Conservation (phyloP, 2,888 invertebrate species). For the Habrosyne pyritoides region DNA sequence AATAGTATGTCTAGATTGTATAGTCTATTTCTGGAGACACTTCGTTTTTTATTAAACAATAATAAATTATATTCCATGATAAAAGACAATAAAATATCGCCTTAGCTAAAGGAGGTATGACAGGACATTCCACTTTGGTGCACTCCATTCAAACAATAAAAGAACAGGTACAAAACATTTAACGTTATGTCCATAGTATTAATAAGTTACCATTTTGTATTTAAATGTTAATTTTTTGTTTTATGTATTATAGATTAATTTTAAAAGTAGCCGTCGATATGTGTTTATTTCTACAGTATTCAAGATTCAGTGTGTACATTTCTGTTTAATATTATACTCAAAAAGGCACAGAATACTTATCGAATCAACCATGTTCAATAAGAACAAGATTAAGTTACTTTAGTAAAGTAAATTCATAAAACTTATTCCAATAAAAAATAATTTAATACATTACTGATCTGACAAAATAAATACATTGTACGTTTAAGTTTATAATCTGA, state of each 20-base stretch:
- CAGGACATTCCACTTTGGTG: constrained; percentile 8
- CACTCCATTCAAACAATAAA: constrained; percentile 27
- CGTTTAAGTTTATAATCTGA: background rate
- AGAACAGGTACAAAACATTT: constrained; percentile 42
- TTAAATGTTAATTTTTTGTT: constrained; percentile 33
- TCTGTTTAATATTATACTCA: background rate
- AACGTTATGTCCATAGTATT: constrained; percentile 48
- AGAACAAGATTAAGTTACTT: background rate
- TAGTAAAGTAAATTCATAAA: background rate
- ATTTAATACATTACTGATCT: background rate
- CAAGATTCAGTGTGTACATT: background rate
- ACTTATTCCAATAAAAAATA: background rate
- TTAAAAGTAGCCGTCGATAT: background rate
- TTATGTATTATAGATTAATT: constrained; percentile 7
- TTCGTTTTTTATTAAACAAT: too few species aligned
- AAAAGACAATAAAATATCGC: too few species aligned
- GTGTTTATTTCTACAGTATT: constrained; percentile 3
- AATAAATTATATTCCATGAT: background rate
- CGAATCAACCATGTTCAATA: background rate
- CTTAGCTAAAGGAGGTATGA: background rate
- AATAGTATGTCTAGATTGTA: too few species aligned
- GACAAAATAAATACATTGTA: background rate
- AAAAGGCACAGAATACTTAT: background rate
- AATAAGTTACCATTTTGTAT: constrained; percentile 57
- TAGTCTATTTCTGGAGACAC: too few species aligned